Conservation (phyloP, 2,113 vertebrate genomes). For the Pterophyllum scalare region DNA sequence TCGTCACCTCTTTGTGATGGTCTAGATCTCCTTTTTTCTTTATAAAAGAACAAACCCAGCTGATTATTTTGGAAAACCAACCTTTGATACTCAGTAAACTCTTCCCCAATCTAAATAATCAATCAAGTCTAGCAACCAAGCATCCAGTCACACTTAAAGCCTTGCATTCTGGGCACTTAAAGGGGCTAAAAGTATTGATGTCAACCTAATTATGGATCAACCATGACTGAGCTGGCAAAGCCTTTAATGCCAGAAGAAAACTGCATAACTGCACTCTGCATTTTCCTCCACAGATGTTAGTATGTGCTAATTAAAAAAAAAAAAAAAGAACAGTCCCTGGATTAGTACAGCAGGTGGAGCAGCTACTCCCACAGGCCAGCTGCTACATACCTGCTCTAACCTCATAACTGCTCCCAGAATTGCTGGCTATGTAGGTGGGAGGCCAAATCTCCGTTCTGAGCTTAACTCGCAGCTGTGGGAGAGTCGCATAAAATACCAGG, state of each 20-base stretch:
- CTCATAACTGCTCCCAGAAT: not conserved
- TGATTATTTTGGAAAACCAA: not conserved
- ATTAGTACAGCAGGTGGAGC: not conserved
- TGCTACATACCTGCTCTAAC: constrained; percentile 1
- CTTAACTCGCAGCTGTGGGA: constrained; percentile 14
- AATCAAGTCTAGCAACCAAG: too few relatives aligned
- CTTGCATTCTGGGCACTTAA: not conserved
- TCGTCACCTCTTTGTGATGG: not conserved
- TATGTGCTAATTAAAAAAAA: not conserved
- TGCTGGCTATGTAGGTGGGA: constrained; percentile 31
- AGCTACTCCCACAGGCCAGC: not conserved
- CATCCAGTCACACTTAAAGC: not conserved
- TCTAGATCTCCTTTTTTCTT: not conserved
- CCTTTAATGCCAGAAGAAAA: not conserved
- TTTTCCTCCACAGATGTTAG: constrained; percentile 1
- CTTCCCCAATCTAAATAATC: not conserved
- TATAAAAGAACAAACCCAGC: not conserved
- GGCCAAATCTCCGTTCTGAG: constrained; percentile 1
- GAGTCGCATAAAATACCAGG: not conserved
- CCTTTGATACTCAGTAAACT: not conserved
- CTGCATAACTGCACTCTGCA: not conserved
- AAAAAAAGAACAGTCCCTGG: not conserved
- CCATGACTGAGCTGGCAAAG: not conserved
- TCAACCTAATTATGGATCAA: not conserved
- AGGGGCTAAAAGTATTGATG: accelerated